Evolutionary conservation across 2,113 vertebrate genomes (phyloP).

Genomic region (Pelvicachromis taeniatus): DNA sequence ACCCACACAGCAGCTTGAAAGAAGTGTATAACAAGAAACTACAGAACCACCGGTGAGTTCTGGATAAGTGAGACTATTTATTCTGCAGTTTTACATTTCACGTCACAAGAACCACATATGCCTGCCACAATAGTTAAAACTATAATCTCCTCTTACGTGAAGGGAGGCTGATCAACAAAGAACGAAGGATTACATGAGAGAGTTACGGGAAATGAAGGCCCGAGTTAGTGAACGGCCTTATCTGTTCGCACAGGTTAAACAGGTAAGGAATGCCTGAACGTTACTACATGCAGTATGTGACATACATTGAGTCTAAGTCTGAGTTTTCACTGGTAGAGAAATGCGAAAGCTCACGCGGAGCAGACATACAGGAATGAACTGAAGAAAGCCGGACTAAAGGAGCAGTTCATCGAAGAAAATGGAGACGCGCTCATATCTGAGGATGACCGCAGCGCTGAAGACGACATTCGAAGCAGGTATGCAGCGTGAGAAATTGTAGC

Average conservation of each 20-base stretch:
- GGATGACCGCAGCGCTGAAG: slow-evolving; percentile 20
- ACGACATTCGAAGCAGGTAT: slow-evolving; percentile 48
- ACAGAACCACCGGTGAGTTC: slow-evolving; percentile 80
- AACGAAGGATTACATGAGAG: slow-evolving; percentile 83
- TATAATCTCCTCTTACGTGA: slow-evolving; percentile 40
- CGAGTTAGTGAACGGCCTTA: slow-evolving; percentile 83
- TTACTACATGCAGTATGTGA: background rate
- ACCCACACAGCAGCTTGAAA: slow-evolving; percentile 85
- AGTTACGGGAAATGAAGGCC: slow-evolving; percentile 85
- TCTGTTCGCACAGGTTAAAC: slow-evolving; percentile 87
- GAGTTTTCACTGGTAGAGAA: slow-evolving; percentile 56
- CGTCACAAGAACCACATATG: slow-evolving; percentile 2
- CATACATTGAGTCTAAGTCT: background rate
- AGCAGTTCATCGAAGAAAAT: slow-evolving; percentile 83
- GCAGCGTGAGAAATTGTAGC: background rate
- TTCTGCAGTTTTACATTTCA: background rate
- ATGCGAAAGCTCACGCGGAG: slow-evolving; percentile 80
- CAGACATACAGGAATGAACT: slow-evolving; percentile 77
- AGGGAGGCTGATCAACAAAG: slow-evolving; percentile 83
- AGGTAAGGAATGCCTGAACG: slow-evolving; percentile 47
- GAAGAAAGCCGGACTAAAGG: slow-evolving; percentile 78
- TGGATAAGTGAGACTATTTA: background rate
- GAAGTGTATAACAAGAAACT: slow-evolving; percentile 80
- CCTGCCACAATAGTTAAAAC: background rate
- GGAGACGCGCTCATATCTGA: slow-evolving; percentile 54